Base-by-base conservation (phyloP, 2,888 invertebrate species). In the Micropterix aruncella region DNA sequence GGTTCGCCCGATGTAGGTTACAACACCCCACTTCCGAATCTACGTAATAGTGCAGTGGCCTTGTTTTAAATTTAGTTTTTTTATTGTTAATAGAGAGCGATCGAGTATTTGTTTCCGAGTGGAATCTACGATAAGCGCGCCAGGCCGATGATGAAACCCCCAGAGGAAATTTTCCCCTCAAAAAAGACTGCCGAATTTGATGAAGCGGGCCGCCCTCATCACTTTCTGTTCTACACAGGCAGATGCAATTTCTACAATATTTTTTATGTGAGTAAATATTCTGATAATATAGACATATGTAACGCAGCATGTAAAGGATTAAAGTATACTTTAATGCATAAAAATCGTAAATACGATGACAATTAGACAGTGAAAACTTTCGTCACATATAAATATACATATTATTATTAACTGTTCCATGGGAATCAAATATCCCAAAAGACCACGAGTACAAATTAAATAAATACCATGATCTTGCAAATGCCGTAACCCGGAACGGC, bases 31-130 rank as follows among this genome's bases (percentile, higher is more conserved):
- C n/a, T n/a, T n/a, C n/a, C n/a, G n/a, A n/a, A n/a, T n/a, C n/a
- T n/a, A n/a, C n/a, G n/a, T n/a, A n/a, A n/a, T n/a, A n/a, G n/a
- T n/a, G n/a, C n/a, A n/a, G n/a, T n/a, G n/a, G n/a, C n/a, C n/a
- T n/a, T n/a, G n/a, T n/a, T n/a, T n/a, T n/a, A n/a, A n/a, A n/a
- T n/a, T n/a, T n/a, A n/a, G n/a, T n/a, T n/a, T n/a, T n/a, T n/a
- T n/a, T n/a, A n/a, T n/a, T n/a, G n/a, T n/a, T n/a, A 12, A 27
- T 7, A 88, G 87, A 78, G 77, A 58, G 87, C 95, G 2, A 90
- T 99, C 53, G 75, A 79, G 50, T 99, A 99, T 66, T 67, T 99
- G n/a, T 87, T 99, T 56, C 99, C 99, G 3, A 95, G 95, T 46
- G 95, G 93, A 3, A 67, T 99, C 44, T 90, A 75, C 59, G 88